Conservation (phyloP, 2,888 invertebrate genomes). For the Brachypterus glaber region DNA sequence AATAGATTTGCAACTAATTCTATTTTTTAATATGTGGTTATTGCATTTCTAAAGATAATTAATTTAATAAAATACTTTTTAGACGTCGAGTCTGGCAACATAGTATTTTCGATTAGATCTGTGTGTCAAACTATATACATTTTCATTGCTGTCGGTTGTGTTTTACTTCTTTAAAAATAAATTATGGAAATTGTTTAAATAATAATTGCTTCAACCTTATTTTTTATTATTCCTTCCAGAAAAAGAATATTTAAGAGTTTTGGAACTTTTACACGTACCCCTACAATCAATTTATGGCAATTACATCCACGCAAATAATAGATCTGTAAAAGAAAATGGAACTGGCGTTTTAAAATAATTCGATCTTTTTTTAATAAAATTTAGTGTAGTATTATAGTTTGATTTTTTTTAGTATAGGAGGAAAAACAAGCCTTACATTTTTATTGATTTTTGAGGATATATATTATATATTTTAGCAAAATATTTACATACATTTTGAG, state of each 20-base stretch:
- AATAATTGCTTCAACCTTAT: background rate
- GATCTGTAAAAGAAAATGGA: constrained; percentile 28
- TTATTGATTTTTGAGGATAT: constrained; percentile 16
- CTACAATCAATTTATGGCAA: constrained; percentile 64
- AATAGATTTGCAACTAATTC: too few relatives aligned
- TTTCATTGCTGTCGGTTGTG: too few relatives aligned
- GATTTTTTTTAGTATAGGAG: constrained; percentile 15
- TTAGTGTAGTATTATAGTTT: constrained; percentile 3
- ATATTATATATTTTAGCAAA: constrained; percentile 12
- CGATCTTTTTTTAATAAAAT: constrained; percentile 2
- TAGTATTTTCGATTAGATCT: too few relatives aligned
- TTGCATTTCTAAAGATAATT: too few relatives aligned
- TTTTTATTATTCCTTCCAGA: constrained; percentile 50
- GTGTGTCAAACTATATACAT: too few relatives aligned
- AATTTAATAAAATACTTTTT: too few relatives aligned
- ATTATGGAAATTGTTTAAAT: constrained; percentile 1
- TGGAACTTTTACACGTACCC: constrained; percentile 81
- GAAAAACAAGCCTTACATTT: constrained; percentile 22
- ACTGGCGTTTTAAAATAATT: constrained; percentile 13
- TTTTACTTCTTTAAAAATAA: constrained; percentile 3
- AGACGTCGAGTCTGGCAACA: too few relatives aligned
- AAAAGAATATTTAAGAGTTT: constrained; percentile 70
- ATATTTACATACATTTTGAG: constrained; percentile 18
- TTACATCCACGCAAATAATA: constrained; percentile 9
- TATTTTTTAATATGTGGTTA: too few relatives aligned